Evolutionary conservation across 2,888 invertebrate species (phyloP).

Genomic region (Harpagoxenus sublaevis): DNA sequence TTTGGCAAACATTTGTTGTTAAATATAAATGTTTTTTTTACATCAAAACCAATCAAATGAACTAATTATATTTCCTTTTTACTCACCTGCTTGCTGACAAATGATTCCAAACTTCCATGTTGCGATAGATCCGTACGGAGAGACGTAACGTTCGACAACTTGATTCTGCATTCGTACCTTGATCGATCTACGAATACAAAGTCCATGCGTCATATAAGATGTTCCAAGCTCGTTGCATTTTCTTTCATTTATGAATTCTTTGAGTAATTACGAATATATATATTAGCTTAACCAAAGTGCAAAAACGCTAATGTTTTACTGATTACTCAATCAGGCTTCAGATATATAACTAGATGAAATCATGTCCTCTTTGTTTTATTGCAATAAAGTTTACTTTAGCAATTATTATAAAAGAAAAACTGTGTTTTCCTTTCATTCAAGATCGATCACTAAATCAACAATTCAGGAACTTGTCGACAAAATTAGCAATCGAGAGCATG

Average conservation of each 20-base stretch:
- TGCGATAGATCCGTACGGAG: constrained; percentile 77
- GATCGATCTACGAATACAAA: constrained; percentile 87
- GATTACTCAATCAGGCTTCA: background rate
- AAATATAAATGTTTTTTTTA: background rate
- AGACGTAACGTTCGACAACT: constrained; percentile 84
- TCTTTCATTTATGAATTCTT: background rate
- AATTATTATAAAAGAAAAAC: too few species aligned
- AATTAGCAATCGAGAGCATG: too few species aligned
- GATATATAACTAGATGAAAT: background rate
- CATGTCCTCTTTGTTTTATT: background rate
- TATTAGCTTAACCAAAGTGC: background rate
- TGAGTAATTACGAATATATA: background rate
- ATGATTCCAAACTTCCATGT: constrained; percentile 81
- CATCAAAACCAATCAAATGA: background rate
- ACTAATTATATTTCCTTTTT: background rate
- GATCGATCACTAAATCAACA: too few species aligned
- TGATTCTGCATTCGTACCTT: constrained; percentile 88
- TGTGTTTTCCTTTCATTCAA: too few species aligned
- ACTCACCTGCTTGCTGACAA: constrained; percentile 85
- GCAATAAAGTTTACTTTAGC: background rate
- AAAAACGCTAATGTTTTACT: background rate
- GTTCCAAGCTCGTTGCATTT: background rate
- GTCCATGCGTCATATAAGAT: background rate
- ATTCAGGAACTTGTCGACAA: too few species aligned
- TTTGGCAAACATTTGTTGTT: background rate